Evolutionary conservation across 1,140 invertebrate species (phyloP).

Genomic region (Dendrolimus kikuchii): DNA sequence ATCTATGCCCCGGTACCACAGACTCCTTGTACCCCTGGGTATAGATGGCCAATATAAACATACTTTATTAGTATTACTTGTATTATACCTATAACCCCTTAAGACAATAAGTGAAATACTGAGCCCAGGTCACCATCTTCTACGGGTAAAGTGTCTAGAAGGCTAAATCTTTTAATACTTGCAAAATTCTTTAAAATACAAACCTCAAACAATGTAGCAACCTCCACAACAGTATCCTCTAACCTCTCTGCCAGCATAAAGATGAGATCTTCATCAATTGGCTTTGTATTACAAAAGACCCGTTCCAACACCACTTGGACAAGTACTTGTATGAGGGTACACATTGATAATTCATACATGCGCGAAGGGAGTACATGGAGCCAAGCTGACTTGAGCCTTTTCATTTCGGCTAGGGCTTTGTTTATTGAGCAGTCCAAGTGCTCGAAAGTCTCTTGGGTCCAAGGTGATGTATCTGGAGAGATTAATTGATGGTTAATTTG

Average conservation of each 20-base stretch:
- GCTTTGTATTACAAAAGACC: slow-evolving; percentile 32
- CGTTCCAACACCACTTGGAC: slow-evolving; percentile 34
- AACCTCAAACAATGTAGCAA: slow-evolving; percentile 45
- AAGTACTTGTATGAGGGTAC: slow-evolving; percentile 33
- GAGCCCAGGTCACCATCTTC: too few relatives aligned
- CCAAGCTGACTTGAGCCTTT: slow-evolving; percentile 45
- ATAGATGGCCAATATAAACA: too few relatives aligned
- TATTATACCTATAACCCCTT: too few relatives aligned
- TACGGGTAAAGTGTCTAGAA: too few relatives aligned
- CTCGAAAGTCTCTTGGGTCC: slow-evolving; percentile 41
- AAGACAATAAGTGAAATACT: too few relatives aligned
- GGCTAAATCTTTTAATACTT: not conserved
- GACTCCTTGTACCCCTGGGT: too few relatives aligned
- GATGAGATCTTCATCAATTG: slow-evolving; percentile 42
- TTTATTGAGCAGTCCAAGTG: slow-evolving; percentile 47
- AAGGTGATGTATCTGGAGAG: slow-evolving; percentile 38
- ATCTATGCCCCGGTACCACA: too few relatives aligned
- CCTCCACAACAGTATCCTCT: slow-evolving; percentile 33
- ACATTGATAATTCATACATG: slow-evolving; percentile 57
- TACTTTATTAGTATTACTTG: too few relatives aligned
- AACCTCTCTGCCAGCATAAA: slow-evolving; percentile 45
- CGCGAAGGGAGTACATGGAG: slow-evolving; percentile 36
- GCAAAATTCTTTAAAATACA: slow-evolving; percentile 5
- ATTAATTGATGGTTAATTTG: slow-evolving; percentile 1
- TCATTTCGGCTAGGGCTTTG: slow-evolving; percentile 35